phyloP scores from a whole-genome alignment of 2,888 invertebrate species.

The Podotricha telesiphe region DNA sequence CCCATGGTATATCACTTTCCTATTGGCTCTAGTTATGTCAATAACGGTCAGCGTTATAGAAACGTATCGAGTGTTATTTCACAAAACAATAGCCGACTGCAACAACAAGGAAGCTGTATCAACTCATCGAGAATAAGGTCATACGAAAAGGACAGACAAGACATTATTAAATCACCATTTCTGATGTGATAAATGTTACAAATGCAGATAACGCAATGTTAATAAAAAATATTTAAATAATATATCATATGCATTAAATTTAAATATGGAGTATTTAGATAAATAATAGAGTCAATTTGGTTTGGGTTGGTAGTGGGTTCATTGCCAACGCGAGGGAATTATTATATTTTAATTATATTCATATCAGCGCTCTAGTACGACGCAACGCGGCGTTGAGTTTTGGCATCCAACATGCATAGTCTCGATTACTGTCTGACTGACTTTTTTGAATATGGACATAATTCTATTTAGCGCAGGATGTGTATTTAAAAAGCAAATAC shows the following conservation, averaged over 20 bases:
- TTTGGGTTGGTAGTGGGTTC: too few species aligned
- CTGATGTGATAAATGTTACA: conserved; percentile 9
- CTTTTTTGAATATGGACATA: too few species aligned
- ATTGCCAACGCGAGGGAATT: too few species aligned
- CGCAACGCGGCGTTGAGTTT: too few species aligned
- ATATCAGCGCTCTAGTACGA: too few species aligned
- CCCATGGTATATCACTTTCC: conserved; percentile 44
- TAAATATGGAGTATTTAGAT: too few species aligned
- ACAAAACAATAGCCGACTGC: conserved; percentile 54
- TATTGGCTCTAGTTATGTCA: conserved; percentile 45
- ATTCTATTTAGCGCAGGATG: neutral
- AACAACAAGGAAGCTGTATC: conserved; percentile 58
- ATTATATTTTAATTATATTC: too few species aligned
- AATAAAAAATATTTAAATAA: neutral
- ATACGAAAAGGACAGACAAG: conserved; percentile 30
- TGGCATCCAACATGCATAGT: too few species aligned
- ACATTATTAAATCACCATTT: conserved; percentile 17
- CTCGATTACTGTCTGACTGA: too few species aligned
- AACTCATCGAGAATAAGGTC: conserved; percentile 50
- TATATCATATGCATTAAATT: neutral
- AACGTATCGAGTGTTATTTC: conserved; percentile 48
- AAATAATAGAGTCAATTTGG: too few species aligned
- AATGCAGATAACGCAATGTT: neutral
- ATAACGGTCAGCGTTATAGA: conserved; percentile 43
- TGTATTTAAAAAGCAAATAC: neutral